Evolutionary conservation across 2,113 vertebrate genomes (phyloP), one percentile per base, ranked within the genome.

Genomic region (Chamaetylas fuelleborni): DNA sequence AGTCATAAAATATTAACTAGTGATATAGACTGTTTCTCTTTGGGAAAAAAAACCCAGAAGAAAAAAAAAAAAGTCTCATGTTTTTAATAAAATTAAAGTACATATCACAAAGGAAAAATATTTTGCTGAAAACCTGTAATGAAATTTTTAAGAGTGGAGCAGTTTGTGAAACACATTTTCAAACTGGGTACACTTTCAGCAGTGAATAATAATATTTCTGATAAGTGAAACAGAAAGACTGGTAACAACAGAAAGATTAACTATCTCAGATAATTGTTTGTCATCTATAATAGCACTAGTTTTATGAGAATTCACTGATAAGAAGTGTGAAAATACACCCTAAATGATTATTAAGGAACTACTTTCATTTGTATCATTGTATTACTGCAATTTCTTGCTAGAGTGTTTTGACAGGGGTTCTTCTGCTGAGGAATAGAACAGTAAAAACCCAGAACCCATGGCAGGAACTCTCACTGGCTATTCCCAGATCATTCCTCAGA

Each of bases 141-240:
- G 7, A 54, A 8, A 1, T 42, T n/a, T 36, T n/a, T 28, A 47
- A 7, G 12, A 6, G 10, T 1, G 2, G 1, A 7, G 4, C 5
- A 47, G 18, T 28, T 57, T 26, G 5, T 57, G 48, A 80, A 81
- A 74, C 20, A 74, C 8, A 26, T 83, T 86, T 90, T 73, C 12
- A 80, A 80, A 54, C 62, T 45, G 56, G 1, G 3, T 58, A 24
- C 18, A 36, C 3, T 23, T 80, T 24, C 24, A 48, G 14, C 26
- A 81, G 15, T 47, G 31, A 92, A n/a, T 26, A 34, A 23, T n/a
- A 50, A 26, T 71, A 47, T 72, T 86, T 83, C 45, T 86, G 19
- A 3, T 16, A 51, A 71, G 9, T 43, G 3, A 16, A 48, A 34
- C 8, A 54, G 29, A 74, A 69, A 34, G 16, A 34, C 60, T 24